Evolutionary conservation across 2,888 invertebrate species (phyloP), one percentile per base, ranked within the genome.

Genomic region (Tricholauxania praeusta): DNA sequence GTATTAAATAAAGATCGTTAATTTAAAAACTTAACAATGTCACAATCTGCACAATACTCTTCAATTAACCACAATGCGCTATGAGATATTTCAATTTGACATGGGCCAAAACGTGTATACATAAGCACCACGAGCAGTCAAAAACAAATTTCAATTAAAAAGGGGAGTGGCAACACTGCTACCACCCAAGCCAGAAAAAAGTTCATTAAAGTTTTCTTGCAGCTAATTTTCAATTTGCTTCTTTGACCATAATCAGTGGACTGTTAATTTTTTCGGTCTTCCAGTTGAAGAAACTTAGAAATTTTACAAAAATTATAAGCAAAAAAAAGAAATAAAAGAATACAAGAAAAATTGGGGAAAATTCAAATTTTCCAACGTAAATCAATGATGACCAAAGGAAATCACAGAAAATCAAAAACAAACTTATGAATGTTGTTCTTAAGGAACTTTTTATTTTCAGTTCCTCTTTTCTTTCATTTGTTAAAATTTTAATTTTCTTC

Each of bases 191-290:
- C 39, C 6, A 39, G 49, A 78, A 80, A 74, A 83, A 83, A 82
- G 82, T 83, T 82, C 83, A 82, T 82, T 82, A 83, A 80, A 83
- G 81, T 83, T 81, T 80, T 81, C 55, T 49, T 19, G 53, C 73
- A 63, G 71, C 83, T 83, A 82, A 81, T 82, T 82, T 79, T 80
- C 77, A 74, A 82, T 80, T 79, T 79, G 63, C 69, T 63, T 68
- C 32, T 48, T 69, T 75, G 75, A 84, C 81, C 83, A 83, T 82
- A 78, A 84, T 84, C 84, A 84, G 75, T 84, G 82, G 81, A 84
- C 83, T 84, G 85, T 84, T 84, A 84, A 84, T 84, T 84, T 76
- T 75, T 76, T 74, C 57, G 57, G 19, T 67, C 68, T 83, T 83
- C 78, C 83, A 78, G 81, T 81, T 82, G 82, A 82, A 83, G 80